These are phyloP conservation scores for Dione juno DNA, from an alignment of 2,888 invertebrate species.

Conservation along the genomic window DNA sequence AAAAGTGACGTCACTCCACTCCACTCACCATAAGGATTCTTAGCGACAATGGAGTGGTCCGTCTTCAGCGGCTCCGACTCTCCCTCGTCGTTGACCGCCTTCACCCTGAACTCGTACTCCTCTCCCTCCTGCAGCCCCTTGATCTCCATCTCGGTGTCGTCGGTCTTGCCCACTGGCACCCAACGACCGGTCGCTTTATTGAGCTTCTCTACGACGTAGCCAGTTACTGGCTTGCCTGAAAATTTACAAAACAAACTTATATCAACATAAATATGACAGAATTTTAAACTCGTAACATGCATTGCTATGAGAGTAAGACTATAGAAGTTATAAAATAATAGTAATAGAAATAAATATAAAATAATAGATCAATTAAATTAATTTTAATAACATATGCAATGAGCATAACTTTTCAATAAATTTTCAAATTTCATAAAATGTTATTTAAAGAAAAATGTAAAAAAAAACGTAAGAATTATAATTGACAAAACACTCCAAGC, in stretches of 20 bases:
- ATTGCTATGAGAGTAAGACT: background rate
- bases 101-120: slow-evolving; percentile 97
- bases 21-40: slow-evolving; percentile 95
- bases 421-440: too few species aligned
- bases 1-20: too few species aligned
- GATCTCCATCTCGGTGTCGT: slow-evolving; percentile 92
- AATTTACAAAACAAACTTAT: background rate
- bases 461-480: too few species aligned
- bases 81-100: slow-evolving; percentile 97
- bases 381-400: too few species aligned
- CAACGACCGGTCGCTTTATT: slow-evolving; percentile 96
- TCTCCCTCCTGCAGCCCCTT: slow-evolving; percentile 92
- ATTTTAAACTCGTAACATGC: too few species aligned
- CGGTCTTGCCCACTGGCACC: slow-evolving; percentile 95
- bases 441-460: background rate
- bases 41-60: slow-evolving; percentile 93
- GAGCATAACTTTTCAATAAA: too few species aligned
- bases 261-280: too few species aligned
- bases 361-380: too few species aligned
- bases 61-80: slow-evolving; percentile 97
- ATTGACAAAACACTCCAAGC: too few species aligned
- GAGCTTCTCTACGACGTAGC: slow-evolving; percentile 96
- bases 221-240: slow-evolving; percentile 90
- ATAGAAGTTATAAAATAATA: background rate
- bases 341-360: too few species aligned